phyloP scores from a whole-genome alignment of 2,113 vertebrate genomes.

The Sinocyclocheilus anophthalmus region DNA sequence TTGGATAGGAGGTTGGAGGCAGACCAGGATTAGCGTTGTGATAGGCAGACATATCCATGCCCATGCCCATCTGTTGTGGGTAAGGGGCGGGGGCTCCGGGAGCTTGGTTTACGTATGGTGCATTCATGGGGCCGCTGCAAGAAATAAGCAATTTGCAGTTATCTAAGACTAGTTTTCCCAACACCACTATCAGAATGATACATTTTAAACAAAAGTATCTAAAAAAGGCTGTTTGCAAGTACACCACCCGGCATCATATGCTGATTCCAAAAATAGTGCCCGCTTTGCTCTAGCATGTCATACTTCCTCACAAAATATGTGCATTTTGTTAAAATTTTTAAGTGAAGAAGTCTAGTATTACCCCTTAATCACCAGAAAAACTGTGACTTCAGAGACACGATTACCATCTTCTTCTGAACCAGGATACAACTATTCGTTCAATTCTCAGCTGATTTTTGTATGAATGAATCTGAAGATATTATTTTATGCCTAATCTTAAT shows the following conservation, averaged over 20 bases:
- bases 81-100: conserved; percentile 72
- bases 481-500: too few species aligned
- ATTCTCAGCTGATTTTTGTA: too few species aligned
- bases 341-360: too few species aligned
- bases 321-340: too few species aligned
- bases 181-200: neutral
- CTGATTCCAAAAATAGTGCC: too few species aligned
- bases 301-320: too few species aligned
- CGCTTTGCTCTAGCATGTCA: too few species aligned
- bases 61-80: conserved; percentile 76
- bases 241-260: neutral
- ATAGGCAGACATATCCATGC: conserved; percentile 85
- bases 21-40: conserved; percentile 75
- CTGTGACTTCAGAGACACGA: too few species aligned
- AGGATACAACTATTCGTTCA: too few species aligned
- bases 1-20: conserved; percentile 80
- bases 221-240: neutral
- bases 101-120: conserved; percentile 81
- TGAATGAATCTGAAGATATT: too few species aligned
- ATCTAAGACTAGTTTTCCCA: neutral
- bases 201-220: neutral
- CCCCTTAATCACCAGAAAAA: too few species aligned
- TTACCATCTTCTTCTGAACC: too few species aligned
- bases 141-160: conserved; percentile 43
- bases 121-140: conserved; percentile 75